Conservation (phyloP, 1,140 invertebrate species). For the Pogonomyrmex barbatus region DNA sequence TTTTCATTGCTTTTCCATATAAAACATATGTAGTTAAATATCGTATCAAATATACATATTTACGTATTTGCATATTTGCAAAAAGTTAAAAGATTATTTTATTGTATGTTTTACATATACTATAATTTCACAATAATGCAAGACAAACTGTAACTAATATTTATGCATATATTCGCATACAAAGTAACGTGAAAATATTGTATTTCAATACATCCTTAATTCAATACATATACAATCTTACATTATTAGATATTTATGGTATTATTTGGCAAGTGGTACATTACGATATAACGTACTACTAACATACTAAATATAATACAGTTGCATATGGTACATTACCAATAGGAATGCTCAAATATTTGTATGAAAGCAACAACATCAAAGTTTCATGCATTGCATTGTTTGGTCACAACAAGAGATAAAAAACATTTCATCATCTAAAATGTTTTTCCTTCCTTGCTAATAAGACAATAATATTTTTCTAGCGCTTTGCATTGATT, state of each 20-base stretch:
- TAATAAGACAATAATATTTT: background rate
- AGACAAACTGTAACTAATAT: background rate
- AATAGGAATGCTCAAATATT: background rate
- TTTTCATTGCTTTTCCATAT: background rate
- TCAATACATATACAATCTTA: background rate
- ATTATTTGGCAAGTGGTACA: background rate
- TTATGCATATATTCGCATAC: background rate
- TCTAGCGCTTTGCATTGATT: background rate
- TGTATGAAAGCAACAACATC: background rate
- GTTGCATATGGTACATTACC: background rate
- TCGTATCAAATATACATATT: background rate
- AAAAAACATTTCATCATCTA: background rate
- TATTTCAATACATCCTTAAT: conserved; percentile 9
- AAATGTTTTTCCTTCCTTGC: background rate
- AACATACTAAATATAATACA: background rate
- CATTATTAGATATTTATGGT: background rate
- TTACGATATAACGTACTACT: background rate
- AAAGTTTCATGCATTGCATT: background rate
- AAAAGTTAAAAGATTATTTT: conserved; percentile 14
- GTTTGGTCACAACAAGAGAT: background rate
- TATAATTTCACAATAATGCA: background rate
- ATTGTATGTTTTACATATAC: background rate
- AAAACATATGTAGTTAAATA: background rate
- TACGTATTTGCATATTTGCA: background rate
- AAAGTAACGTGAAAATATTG: conserved; percentile 21